These are phyloP conservation scores for Camponotus pennsylvanicus DNA, from an alignment of 1,140 invertebrate species.

Conservation along the genomic window DNA sequence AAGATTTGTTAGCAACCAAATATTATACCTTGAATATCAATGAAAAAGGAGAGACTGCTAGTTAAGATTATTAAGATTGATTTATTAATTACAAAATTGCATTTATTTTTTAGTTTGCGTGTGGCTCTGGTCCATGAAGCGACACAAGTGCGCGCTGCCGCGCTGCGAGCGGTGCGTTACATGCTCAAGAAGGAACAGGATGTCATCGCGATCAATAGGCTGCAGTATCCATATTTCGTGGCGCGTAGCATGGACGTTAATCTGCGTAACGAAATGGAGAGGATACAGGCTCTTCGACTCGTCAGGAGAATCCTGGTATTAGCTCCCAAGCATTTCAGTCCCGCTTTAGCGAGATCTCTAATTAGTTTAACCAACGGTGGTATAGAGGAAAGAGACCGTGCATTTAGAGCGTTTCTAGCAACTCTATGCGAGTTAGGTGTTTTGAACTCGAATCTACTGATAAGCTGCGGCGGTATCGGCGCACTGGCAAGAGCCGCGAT, in stretches of 20 bases:
- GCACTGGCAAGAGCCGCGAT: constrained; percentile 93
- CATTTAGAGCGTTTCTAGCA: constrained; percentile 93
- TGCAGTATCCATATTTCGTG: constrained; percentile 94
- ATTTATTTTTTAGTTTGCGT: constrained; percentile 89
- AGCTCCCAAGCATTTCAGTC: constrained; percentile 89
- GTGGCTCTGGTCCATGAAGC: constrained; percentile 94
- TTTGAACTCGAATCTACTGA: constrained; percentile 93
- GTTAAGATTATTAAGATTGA: no score
- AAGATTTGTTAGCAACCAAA: constrained; percentile 77
- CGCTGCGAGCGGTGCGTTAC: constrained; percentile 94
- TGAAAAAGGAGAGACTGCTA: no score
- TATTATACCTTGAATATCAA: background rate
- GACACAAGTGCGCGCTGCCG: constrained; percentile 95
- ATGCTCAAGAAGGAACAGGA: constrained; percentile 92
- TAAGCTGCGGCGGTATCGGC: constrained; percentile 93
- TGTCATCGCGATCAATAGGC: constrained; percentile 91
- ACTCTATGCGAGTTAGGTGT: constrained; percentile 95
- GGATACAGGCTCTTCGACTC: constrained; percentile 95
- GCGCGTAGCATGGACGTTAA: constrained; percentile 94
- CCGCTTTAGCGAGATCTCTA: constrained; percentile 90
- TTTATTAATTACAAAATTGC: constrained; percentile 4
- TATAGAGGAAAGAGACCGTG: constrained; percentile 92
- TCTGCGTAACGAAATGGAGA: constrained; percentile 94
- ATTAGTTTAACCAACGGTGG: constrained; percentile 93
- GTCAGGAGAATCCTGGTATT: constrained; percentile 91